A percentile compares a stretch with the other conserved stretches of the same genome.
These are phyloP conservation scores for Pitta sordida DNA, from an alignment of 2,113 vertebrate species.

Conservation along the genomic window DNA sequence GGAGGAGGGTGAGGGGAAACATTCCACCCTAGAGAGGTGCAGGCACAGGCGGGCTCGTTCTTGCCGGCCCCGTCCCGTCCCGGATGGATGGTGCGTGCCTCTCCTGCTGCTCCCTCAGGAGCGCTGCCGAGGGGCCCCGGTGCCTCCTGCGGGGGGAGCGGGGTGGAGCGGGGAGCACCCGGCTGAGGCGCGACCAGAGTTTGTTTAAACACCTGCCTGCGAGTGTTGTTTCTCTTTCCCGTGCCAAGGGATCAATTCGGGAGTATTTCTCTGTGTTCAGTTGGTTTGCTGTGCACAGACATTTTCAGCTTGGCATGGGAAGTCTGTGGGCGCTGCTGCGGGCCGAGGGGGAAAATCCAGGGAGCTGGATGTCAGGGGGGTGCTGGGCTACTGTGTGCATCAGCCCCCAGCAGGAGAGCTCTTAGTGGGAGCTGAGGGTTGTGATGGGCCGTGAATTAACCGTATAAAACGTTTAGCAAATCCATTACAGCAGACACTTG, in stretches of 20 bases:
- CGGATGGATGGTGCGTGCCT: not conserved
- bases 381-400: not conserved
- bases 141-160: not conserved
- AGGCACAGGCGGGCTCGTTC: not conserved
- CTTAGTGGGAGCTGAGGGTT: not conserved
- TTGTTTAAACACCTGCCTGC: not conserved
- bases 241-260: not conserved
- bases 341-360: not conserved
- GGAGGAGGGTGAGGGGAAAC: not conserved
- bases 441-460: not conserved
- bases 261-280: not conserved
- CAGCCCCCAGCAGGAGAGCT: no score
- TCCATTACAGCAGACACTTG: not conserved
- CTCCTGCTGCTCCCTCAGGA: not conserved
- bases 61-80: not conserved
- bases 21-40: not conserved
- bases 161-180: not conserved
- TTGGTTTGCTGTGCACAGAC: not conserved
- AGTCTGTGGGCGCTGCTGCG: not conserved
- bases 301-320: not conserved
- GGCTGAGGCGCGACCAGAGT: not conserved
- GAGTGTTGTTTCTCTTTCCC: fast-evolving
- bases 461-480: not conserved
- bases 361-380: not conserved
- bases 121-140: not conserved